Conservation (phyloP, 2,113 vertebrate species). For the Notiomystis cincta region DNA sequence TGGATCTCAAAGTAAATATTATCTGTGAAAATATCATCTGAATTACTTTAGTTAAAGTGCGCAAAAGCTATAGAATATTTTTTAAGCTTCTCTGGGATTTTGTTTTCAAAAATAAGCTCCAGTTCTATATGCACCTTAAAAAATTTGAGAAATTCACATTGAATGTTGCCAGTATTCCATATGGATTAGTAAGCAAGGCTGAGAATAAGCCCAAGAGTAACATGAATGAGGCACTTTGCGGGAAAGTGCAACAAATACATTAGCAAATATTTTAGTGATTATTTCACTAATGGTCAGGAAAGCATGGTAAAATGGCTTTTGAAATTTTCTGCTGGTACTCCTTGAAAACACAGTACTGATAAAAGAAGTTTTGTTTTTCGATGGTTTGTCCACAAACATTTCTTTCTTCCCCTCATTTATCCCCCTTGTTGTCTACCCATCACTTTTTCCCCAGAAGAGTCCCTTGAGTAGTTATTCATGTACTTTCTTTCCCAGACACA, state of each 20-base stretch:
- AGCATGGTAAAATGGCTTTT: background rate
- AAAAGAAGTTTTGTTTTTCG: background rate
- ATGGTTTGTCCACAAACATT: background rate
- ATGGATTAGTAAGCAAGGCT: background rate
- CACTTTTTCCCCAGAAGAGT: background rate
- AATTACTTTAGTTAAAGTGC: background rate
- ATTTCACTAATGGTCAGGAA: background rate
- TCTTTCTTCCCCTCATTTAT: background rate
- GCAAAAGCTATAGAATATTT: background rate
- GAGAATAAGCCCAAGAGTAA: background rate
- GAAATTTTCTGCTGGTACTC: background rate
- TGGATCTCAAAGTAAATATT: background rate
- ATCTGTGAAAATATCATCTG: background rate
- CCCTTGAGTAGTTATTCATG: background rate
- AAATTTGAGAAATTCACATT: background rate
- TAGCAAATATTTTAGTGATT: background rate
- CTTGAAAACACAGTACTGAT: background rate
- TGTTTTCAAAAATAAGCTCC: background rate
- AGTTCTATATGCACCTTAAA: background rate
- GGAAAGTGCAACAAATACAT: background rate
- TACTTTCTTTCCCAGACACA: background rate
- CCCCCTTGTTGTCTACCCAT: background rate
- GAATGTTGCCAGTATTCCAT: background rate
- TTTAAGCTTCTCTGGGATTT: background rate
- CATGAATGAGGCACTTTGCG: background rate